Evolutionary conservation across 1,140 invertebrate species (phyloP).

Genomic region (Diachasma alloeum): DNA sequence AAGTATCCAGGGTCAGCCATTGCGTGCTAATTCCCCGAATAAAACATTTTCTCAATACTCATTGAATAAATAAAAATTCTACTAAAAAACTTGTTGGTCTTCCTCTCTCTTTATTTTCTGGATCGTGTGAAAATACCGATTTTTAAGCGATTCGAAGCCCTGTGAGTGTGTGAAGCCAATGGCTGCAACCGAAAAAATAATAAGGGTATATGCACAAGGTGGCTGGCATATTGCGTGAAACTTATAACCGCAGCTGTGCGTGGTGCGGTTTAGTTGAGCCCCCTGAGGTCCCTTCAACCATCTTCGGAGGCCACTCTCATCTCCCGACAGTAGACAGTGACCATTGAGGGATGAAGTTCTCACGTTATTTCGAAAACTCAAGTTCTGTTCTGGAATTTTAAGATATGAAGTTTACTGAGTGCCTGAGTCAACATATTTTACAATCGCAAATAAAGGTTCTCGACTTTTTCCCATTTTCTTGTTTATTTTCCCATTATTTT

Average conservation of each 20-base stretch:
- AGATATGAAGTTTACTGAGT: background rate
- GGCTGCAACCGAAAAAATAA: background rate
- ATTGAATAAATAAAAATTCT: no score
- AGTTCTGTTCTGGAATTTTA: background rate
- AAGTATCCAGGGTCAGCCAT: no score
- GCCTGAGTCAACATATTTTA: conserved; percentile 10
- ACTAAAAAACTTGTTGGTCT: no score
- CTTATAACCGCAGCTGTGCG: conserved; percentile 56
- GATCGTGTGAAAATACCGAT: conserved; percentile 14
- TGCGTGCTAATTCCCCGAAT: no score
- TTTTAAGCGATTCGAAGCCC: background rate
- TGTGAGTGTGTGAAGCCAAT: background rate
- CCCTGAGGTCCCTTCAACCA: conserved; percentile 13
- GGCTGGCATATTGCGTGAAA: conserved; percentile 52
- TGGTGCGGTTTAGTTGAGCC: conserved; percentile 34
- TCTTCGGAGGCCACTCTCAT: background rate
- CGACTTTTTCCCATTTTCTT: conserved; percentile 7
- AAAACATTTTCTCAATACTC: no score
- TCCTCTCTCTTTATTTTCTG: background rate
- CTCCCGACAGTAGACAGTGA: conserved; percentile 30
- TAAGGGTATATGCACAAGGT: conserved; percentile 22
- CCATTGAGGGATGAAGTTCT: conserved; percentile 43
- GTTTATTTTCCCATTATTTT: background rate
- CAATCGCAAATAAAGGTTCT: conserved; percentile 12
- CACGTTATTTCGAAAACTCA: conserved; percentile 42